A percentile compares a stretch with the other conserved stretches of the same genome.
Conservation (phyloP, 2,888 invertebrate species). For the Notodonta ziczac region DNA sequence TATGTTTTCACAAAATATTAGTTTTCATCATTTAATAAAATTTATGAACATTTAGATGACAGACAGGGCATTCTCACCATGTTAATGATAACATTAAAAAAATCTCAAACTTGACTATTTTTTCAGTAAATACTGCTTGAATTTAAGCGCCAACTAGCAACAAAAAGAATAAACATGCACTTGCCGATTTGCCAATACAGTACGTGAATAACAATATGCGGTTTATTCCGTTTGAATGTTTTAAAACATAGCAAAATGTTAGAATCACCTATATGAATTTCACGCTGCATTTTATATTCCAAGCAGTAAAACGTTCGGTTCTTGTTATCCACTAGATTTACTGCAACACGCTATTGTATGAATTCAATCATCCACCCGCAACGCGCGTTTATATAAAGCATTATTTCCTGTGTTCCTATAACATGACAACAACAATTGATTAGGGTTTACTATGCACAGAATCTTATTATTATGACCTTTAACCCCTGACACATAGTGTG, state of each 20-base stretch:
- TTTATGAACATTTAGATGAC: no score
- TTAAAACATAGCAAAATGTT: not conserved
- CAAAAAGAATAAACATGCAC: not conserved
- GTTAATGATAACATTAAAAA: no score
- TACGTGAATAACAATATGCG: not conserved
- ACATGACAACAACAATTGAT: slow-evolving; percentile 18
- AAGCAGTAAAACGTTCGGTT: not conserved
- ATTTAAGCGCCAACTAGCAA: not conserved
- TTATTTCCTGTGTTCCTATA: slow-evolving; percentile 14
- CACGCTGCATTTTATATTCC: not conserved
- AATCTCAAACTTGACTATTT: no score
- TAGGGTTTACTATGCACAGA: slow-evolving; percentile 2
- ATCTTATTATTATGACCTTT: no score
- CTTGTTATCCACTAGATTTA: not conserved
- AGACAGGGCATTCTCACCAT: no score
- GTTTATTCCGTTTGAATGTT: not conserved
- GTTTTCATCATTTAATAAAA: no score
- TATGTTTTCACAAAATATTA: no score
- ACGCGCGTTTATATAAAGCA: slow-evolving; percentile 11
- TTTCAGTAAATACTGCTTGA: no score
- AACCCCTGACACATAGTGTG: no score
- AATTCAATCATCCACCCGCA: not conserved
- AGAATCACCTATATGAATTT: no score
- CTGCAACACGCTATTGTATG: not conserved
- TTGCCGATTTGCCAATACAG: no score